These are phyloP conservation scores for Saturnia pavonia DNA, from an alignment of 2,888 invertebrate species.

Conservation along the genomic window DNA sequence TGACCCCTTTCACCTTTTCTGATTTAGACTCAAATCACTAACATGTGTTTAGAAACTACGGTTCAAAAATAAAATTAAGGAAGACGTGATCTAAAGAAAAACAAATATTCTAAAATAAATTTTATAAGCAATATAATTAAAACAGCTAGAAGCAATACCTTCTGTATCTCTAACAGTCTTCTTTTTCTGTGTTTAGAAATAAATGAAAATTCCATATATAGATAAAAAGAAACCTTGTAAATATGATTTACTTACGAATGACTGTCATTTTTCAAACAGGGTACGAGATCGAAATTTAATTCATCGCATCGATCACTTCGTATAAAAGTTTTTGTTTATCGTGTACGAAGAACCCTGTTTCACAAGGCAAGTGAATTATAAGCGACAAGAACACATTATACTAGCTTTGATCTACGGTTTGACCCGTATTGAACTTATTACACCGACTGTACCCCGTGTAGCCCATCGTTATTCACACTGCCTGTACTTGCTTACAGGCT, in stretches of 20 bases:
- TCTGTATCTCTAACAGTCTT: background rate
- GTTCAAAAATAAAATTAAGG: no score
- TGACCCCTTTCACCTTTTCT: no score
- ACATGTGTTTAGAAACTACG: no score
- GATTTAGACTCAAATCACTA: no score
- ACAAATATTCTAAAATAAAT: no score
- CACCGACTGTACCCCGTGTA: no score
- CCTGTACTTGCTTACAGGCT: no score
- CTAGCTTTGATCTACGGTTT: background rate
- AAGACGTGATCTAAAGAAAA: no score
- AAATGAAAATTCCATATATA: background rate
- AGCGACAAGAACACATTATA: background rate
- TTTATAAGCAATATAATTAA: no score
- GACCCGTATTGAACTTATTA: no score
- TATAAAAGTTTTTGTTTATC: background rate
- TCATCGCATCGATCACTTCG: constrained; percentile 5
- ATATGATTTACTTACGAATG: constrained; percentile 2
- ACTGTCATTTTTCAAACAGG: background rate
- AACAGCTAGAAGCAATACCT: background rate
- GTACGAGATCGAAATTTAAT: constrained; percentile 2
- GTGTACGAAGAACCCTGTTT: background rate
- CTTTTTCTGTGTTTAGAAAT: background rate
- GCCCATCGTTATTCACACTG: no score
- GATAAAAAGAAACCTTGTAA: background rate
- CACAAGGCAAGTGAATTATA: background rate